Conservation (phyloP, 2,797 vertebrate genomes). For the Dendrocincla tyrannina region DNA sequence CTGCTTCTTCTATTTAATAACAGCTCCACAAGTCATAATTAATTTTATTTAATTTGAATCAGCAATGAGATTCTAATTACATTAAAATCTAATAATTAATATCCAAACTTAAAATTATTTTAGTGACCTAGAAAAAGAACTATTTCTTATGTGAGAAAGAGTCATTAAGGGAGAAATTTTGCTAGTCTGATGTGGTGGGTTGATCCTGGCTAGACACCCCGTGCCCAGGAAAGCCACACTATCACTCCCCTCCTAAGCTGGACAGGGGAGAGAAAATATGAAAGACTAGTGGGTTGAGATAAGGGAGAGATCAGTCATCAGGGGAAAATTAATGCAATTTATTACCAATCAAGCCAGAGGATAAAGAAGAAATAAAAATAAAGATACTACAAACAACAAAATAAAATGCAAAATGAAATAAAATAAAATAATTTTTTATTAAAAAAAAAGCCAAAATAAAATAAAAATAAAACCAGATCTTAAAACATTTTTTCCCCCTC, state of each 20-base stretch:
- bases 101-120: neutral
- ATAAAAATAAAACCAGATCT: neutral
- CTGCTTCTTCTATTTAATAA: constrained; percentile 4
- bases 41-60: neutral
- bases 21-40: neutral
- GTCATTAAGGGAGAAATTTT: neutral
- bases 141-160: neutral
- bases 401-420: neutral
- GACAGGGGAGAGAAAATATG: neutral
- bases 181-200: neutral
- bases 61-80: neutral
- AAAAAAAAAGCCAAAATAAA: neutral
- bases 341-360: neutral
- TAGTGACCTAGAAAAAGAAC: neutral
- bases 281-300: rapidly evolving
- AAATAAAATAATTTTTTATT: neutral
- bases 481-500: neutral
- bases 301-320: neutral
- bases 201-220: neutral
- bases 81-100: neutral
- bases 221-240: neutral
- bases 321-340: neutral
- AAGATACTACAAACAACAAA: neutral
- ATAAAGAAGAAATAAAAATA: neutral
- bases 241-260: neutral